Base-by-base conservation (phyloP, 2,113 vertebrate species). In the Lampris incognitus region DNA sequence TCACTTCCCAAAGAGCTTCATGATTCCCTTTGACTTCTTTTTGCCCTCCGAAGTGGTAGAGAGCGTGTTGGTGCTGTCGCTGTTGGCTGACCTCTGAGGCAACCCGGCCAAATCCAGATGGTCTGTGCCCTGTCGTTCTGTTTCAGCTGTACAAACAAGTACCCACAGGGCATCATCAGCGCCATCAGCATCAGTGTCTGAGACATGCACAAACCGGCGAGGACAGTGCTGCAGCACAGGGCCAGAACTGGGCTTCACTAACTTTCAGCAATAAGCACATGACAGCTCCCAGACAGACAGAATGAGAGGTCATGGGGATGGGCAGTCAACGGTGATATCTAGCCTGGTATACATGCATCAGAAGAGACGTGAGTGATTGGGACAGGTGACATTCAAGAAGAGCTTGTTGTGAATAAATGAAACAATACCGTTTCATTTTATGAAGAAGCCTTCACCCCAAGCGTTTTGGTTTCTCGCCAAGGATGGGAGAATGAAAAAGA, bases 1-100 rank as follows among this genome's bases (percentile, higher is more conserved):
- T 96, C 85, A 98, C 98, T 90, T 99, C 80, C 98, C 98, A 90
- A 99, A 97, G 50, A 99, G 87, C 67, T 95, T 98, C 92, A 96
- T 98, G 86, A 99, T 98, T 54, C 98, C 98, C 79, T 94, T 95
- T 40, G 97, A 92, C 83, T 99, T 99, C 85, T 99, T 99, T 88
- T 88, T 97, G 84, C 93, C 92, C 78, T 98, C 96, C 0, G 96
- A 95, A 46, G 96, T 97, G 1, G 95, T 93, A 11, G 97, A 94
- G 1, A 96, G 93, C 1, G 95, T 92, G 74, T 95, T 92, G 54
- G 93, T 94, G 67, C 95, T 94, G 75, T 95, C 95, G 0, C 88
- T 91, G 78, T 95, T 96, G 9, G 92, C 79, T 0, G 95, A 88
- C 44, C 77, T 94, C 72, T 95, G 94, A 1, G 97, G 93, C n/a